Evolutionary conservation across 1,140 invertebrate genomes (phyloP).

Genomic region (Penaeus vannamei): DNA sequence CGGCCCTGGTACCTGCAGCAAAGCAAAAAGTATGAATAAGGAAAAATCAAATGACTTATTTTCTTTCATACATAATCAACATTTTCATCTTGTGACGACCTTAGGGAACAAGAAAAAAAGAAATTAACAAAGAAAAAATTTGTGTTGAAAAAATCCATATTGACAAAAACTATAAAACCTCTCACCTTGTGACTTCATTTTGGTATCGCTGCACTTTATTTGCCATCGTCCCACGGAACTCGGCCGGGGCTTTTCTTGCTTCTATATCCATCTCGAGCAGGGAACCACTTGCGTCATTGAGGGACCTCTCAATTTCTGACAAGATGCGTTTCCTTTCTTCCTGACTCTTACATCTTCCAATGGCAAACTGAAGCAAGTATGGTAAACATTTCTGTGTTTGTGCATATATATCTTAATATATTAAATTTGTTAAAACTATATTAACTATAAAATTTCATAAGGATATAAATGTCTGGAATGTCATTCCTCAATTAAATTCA

Average conservation of each 20-base stretch:
- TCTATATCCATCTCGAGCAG: conserved; percentile 59
- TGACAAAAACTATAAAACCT: neutral
- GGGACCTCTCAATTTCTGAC: conserved; percentile 39
- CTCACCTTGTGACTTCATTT: conserved; percentile 56
- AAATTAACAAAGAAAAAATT: neutral
- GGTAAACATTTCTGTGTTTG: neutral
- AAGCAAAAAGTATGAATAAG: neutral
- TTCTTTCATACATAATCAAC: too few species aligned
- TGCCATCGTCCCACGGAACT: conserved; percentile 49
- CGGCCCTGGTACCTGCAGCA: conserved; percentile 36
- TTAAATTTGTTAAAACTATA: too few species aligned
- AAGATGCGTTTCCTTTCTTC: conserved; percentile 48
- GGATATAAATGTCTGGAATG: too few species aligned
- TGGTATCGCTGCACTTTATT: conserved; percentile 55
- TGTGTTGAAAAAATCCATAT: neutral
- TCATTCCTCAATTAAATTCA: too few species aligned
- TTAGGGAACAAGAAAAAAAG: neutral
- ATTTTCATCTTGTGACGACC: too few species aligned
- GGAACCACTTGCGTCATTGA: conserved; percentile 52
- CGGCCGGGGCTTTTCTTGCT: conserved; percentile 52
- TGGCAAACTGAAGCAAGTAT: conserved; percentile 42
- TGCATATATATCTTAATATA: neutral
- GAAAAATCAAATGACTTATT: neutral
- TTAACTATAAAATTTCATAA: too few species aligned
- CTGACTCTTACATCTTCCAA: conserved; percentile 45